phyloP scores from a whole-genome alignment of 23 tunicate genomes.

The Phallusia fumigata region DNA sequence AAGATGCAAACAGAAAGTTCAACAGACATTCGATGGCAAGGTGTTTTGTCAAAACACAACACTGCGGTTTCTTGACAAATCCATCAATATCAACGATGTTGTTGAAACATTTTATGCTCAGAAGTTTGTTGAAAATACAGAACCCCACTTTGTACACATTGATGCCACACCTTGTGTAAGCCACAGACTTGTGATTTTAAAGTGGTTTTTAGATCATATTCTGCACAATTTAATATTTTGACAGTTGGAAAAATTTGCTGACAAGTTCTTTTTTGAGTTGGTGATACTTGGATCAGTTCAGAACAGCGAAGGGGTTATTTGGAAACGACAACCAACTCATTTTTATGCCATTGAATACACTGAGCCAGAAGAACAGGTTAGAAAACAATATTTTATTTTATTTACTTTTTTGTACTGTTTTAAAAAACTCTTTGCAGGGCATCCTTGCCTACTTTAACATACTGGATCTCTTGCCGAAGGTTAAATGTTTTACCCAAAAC shows the following conservation, averaged over 20 bases:
- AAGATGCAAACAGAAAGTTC: conserved; percentile 22
- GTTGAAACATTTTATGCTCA: conserved; percentile 23
- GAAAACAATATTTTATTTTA: not conserved
- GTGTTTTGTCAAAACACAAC: conserved; percentile 41
- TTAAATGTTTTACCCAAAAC: conserved; percentile 12
- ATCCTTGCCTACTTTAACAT: not conserved
- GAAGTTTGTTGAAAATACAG: not conserved
- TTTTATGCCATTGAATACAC: conserved; percentile 66
- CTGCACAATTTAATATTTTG: not conserved
- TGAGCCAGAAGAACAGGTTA: not conserved
- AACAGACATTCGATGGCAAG: not conserved
- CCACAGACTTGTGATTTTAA: not conserved
- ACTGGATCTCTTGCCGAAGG: conserved; percentile 20
- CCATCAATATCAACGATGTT: conserved; percentile 39
- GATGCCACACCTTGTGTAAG: conserved; percentile 58
- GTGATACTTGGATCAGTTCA: conserved; percentile 44
- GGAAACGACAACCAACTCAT: conserved; percentile 45
- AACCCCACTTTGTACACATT: conserved; percentile 50
- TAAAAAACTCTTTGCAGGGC: not conserved
- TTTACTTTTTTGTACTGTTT: not conserved
- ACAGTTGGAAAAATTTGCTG: not conserved
- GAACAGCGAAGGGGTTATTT: conserved; percentile 45
- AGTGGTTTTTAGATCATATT: not conserved
- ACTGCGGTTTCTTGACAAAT: conserved; percentile 54
- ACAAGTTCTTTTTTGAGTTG: conserved; percentile 15